phyloP scores from a whole-genome alignment of 1,140 invertebrate genomes.

The Drosophila rhopaloa region DNA sequence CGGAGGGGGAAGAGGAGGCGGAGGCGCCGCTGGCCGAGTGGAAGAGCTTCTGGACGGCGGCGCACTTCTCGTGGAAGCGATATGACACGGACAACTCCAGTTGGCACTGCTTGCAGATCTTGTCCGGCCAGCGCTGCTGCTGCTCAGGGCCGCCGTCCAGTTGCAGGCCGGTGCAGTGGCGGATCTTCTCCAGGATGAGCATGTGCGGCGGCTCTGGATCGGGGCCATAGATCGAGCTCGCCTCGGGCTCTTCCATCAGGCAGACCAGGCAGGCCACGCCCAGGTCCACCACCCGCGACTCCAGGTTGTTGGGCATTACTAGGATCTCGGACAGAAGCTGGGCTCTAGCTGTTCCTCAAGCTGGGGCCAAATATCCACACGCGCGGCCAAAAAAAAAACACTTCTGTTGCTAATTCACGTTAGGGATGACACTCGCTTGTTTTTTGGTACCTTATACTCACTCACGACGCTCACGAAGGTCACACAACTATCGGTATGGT shows the following conservation, averaged over 20 bases:
- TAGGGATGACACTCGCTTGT: not conserved
- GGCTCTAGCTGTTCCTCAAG: not conserved
- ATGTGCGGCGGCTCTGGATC: conserved; percentile 85
- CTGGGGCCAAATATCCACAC: conserved; percentile 4
- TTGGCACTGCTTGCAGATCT: conserved; percentile 74
- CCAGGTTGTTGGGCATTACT: conserved; percentile 17
- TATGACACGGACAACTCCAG: conserved; percentile 69
- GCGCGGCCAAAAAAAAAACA: conserved; percentile 12
- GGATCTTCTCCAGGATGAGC: conserved; percentile 86
- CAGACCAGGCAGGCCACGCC: conserved; percentile 87
- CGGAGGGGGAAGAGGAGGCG: conserved; percentile 4
- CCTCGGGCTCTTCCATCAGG: conserved; percentile 85
- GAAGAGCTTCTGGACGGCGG: conserved; percentile 65
- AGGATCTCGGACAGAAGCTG: conserved; percentile 3
- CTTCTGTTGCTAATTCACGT: not conserved
- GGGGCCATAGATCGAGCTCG: conserved; percentile 86
- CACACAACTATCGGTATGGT: not conserved
- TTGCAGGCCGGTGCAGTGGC: conserved; percentile 86
- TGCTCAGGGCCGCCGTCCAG: conserved; percentile 15
- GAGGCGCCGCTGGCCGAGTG: conserved; percentile 16
- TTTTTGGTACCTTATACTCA: not conserved
- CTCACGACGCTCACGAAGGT: not conserved
- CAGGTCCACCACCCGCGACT: conserved; percentile 84
- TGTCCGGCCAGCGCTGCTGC: conserved; percentile 57
- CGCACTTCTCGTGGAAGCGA: conserved; percentile 76